Evolutionary conservation across 2,797 vertebrate species (phyloP).

Genomic region (Manis javanica): DNA sequence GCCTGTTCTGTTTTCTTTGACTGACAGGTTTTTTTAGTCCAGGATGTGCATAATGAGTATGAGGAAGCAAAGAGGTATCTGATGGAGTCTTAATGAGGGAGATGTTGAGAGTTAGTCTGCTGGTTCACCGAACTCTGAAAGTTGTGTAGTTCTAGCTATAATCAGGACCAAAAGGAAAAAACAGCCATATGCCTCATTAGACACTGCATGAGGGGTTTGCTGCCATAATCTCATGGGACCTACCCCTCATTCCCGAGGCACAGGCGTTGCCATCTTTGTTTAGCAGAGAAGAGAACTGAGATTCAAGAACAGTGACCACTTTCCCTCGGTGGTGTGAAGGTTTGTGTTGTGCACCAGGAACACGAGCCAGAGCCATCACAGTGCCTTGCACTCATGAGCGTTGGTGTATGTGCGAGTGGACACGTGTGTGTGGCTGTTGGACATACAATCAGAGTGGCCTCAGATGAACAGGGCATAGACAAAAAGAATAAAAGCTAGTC

Average conservation of each 20-base stretch:
- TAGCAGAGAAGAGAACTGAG: neutral
- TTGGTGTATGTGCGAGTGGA: too few relatives aligned
- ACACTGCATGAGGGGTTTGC: neutral
- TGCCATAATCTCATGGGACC: neutral
- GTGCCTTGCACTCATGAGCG: neutral
- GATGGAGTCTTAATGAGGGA: neutral
- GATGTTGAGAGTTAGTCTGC: neutral
- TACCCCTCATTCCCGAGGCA: neutral
- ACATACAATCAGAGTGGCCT: neutral
- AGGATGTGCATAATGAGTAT: neutral
- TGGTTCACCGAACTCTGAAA: neutral
- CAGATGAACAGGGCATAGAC: neutral
- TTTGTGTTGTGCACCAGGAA: neutral
- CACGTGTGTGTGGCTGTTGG: accelerated
- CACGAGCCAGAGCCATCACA: neutral
- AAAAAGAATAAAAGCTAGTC: neutral
- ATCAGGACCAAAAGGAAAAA: neutral
- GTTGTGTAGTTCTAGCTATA: neutral
- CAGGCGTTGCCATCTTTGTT: neutral
- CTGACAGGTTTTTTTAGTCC: neutral
- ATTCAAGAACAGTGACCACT: neutral
- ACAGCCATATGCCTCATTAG: too few relatives aligned
- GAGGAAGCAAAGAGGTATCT: neutral
- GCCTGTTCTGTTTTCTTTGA: conserved; percentile 10
- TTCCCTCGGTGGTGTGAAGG: neutral